These are phyloP conservation scores for Littorina saxatilis DNA, from an alignment of 1,140 invertebrate species.

Conservation along the genomic window DNA sequence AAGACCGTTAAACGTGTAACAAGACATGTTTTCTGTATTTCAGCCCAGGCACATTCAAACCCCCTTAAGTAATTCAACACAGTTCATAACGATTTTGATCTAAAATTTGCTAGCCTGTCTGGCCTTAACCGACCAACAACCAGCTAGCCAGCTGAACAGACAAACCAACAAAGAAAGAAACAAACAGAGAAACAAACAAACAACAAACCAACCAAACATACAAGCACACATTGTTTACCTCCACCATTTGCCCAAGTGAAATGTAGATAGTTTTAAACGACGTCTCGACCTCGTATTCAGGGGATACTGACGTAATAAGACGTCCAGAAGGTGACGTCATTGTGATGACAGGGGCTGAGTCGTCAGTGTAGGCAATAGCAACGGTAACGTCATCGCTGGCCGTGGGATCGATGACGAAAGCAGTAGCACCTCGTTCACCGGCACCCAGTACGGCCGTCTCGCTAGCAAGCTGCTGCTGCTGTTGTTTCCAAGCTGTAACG, in stretches of 20 bases:
- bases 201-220: too few relatives aligned
- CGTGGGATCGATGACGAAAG: conserved; percentile 21
- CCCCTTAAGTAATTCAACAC: too few relatives aligned
- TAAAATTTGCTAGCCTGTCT: too few relatives aligned
- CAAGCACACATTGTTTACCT: background rate
- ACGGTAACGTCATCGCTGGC: background rate
- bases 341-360: background rate
- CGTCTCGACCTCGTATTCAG: background rate
- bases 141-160: too few relatives aligned
- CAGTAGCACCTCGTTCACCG: background rate
- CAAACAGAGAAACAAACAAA: too few relatives aligned
- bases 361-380: conserved; percentile 7
- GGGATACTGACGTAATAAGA: background rate
- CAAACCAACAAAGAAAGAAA: too few relatives aligned
- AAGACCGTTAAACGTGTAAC: too few relatives aligned
- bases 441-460: background rate
- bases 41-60: too few relatives aligned
- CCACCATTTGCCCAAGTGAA: background rate
- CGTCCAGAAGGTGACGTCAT: background rate
- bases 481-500: background rate
- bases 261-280: conserved; percentile 9
- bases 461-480: background rate
- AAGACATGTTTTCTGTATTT: too few relatives aligned
- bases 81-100: too few relatives aligned
- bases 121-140: too few relatives aligned